Evolutionary conservation across 2,888 invertebrate species (phyloP), one percentile per base, ranked within the genome.

Genomic region (Synanthedon formicaeformis): DNA sequence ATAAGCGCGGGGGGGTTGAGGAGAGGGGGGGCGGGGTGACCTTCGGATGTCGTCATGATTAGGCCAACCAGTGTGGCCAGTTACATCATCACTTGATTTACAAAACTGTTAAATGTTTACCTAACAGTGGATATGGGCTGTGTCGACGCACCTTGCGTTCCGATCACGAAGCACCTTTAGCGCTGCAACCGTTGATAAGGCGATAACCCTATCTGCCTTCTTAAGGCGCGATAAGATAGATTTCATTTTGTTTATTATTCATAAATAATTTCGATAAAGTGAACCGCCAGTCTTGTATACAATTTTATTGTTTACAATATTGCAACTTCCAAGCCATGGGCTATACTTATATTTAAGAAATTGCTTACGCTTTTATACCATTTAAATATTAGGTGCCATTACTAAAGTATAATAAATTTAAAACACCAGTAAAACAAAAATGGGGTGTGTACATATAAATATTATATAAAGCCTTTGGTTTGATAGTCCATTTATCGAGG

Each of bases 31-130:
- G 45, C 45, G 10, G 10, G 54, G 60, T 60, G 62, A 69, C 72
- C 71, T 70, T 69, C 66, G 57, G 51, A 56, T 70, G 66, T 66
- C 65, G 71, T 71, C 68, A 72, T 64, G 51, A 54, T 53, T 57
- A 59, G 55, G 55, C 58, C 56, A 55, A 52, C 56, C 52, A 53
- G 56, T 55, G 60, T 60, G 57, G 58, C 55, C 58, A 67, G 64
- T 79, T 78, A 77, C 80, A 75, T 82, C 82, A 83, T 66, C 80
- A 62, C 66, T 66, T 59, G 61, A 75, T 68, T 75, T 74, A 75
- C 59, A 57, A 23, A 55, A 57, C 55, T 61, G 49, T 49, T 49
- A 14, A 49, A 53, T 52, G 60, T 66, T 63, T 64, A 60, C 63
- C 58, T 62, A 61, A 56, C 54, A 56, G 61, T 62, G 16, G 6